Conservation (phyloP, 2,113 vertebrate species). For the Aptenodytes patagonicus region DNA sequence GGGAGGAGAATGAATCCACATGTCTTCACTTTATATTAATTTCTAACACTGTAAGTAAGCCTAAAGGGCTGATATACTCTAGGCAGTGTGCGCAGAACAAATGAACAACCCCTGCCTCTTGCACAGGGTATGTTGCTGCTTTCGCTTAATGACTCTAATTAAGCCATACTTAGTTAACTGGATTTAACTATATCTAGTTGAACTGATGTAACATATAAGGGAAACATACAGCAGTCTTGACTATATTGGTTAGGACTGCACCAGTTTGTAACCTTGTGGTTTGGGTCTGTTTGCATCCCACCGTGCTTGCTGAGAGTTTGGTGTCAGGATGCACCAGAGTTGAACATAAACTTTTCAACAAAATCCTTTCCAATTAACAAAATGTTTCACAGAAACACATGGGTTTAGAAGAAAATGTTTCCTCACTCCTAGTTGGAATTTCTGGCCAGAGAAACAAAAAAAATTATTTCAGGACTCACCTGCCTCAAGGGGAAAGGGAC, state of each 20-base stretch:
- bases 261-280: neutral
- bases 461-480: neutral
- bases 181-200: neutral
- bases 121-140: neutral
- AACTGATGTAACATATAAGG: neutral
- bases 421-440: neutral
- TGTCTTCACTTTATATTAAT: conserved; percentile 36
- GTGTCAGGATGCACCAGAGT: neutral
- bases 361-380: neutral
- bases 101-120: neutral
- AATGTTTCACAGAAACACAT: neutral
- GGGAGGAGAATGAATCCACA: conserved; percentile 27
- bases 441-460: neutral
- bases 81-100: neutral
- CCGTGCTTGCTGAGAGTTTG: neutral
- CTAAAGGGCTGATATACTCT: neutral
- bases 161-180: neutral
- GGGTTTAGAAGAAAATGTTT: neutral
- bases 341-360: neutral
- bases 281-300: neutral
- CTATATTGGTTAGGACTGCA: neutral
- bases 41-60: neutral
- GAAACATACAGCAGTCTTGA: neutral
- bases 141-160: neutral
- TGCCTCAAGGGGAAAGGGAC: neutral